Conservation (phyloP, 2,113 vertebrate species). For the Dicaeum eximium region DNA sequence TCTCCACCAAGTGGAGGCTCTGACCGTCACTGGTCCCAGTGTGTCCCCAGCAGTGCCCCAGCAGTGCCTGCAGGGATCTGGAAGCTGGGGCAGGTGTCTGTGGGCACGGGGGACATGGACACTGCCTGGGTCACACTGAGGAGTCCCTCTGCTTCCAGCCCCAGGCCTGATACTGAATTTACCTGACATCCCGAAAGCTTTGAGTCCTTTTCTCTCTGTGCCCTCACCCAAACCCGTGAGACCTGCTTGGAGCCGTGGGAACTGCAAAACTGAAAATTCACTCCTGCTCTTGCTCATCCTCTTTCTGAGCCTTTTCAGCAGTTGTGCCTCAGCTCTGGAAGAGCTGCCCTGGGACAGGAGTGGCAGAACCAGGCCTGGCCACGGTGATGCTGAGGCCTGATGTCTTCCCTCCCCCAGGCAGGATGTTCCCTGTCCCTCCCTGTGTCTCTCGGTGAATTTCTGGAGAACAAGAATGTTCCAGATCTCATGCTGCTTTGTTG, state of each 20-base stretch:
- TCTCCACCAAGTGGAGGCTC: constrained; percentile 11
- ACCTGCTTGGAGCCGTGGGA: background rate
- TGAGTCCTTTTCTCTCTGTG: background rate
- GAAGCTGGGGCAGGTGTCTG: background rate
- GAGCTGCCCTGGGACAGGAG: background rate
- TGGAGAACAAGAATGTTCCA: background rate
- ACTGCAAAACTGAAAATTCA: background rate
- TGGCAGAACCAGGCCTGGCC: background rate
- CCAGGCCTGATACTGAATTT: background rate
- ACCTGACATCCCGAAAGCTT: background rate
- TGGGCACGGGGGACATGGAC: fast-evolving
- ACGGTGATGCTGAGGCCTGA: fast-evolving
- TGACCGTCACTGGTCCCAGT: background rate
- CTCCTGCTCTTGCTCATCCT: background rate
- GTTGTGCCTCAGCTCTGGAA: background rate
- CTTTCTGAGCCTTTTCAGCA: background rate
- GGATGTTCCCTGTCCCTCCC: background rate
- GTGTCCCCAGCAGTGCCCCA: background rate
- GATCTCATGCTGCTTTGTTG: background rate
- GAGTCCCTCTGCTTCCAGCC: background rate
- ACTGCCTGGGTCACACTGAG: background rate
- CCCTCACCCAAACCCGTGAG: background rate
- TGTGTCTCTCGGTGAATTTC: fast-evolving
- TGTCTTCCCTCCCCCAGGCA: background rate
- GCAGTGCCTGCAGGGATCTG: background rate